Evolutionary conservation across 53 echinoderm and acorn worm species (phyloP).

Genomic region (Astropecten irregularis): DNA sequence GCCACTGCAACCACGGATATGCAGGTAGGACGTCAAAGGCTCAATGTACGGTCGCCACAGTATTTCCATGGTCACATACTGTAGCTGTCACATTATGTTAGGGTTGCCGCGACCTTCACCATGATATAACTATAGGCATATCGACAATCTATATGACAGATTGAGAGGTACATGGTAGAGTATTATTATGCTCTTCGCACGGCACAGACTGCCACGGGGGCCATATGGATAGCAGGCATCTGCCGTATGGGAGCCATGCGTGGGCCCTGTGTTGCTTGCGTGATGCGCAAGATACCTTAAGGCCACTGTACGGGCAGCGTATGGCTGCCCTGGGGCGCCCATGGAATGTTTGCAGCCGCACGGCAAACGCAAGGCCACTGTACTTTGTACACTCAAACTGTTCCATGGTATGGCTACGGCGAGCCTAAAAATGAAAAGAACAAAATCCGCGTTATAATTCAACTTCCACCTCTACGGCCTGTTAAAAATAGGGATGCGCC

Average conservation of each 20-base stretch:
- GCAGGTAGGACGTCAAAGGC: constrained; percentile 43
- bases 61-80: too few species aligned
- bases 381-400: neutral
- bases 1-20: constrained; percentile 71
- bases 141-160: too few species aligned
- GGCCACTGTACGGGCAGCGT: too few species aligned
- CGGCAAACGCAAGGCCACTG: constrained; percentile 22
- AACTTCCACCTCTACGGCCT: neutral
- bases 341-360: neutral
- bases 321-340: too few species aligned
- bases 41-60: neutral
- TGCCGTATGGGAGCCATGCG: too few species aligned
- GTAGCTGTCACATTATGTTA: too few species aligned
- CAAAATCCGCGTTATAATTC: neutral
- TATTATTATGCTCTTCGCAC: too few species aligned
- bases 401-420: neutral
- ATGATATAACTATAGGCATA: too few species aligned
- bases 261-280: neutral
- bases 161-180: neutral
- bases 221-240: too few species aligned
- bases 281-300: neutral
- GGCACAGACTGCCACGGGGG: too few species aligned
- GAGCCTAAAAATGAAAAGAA: neutral
- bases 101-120: too few species aligned
- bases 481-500: neutral